These are phyloP conservation scores for Tyria jacobaeae DNA, from an alignment of 2,888 invertebrate genomes.

Conservation along the genomic window DNA sequence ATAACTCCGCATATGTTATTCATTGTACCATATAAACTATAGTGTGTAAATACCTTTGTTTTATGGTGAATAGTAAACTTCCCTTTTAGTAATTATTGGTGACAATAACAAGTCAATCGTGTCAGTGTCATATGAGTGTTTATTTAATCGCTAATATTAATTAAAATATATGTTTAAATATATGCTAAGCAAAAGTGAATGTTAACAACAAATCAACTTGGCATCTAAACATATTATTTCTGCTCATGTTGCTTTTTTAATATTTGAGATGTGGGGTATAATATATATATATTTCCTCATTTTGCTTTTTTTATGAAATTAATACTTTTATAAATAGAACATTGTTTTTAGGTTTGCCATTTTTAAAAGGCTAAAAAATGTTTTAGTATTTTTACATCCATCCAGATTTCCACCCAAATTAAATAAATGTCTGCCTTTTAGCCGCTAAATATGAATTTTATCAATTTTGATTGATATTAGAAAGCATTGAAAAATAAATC, in stretches of 20 bases:
- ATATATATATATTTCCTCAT: slow-evolving; percentile 7
- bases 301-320: not conserved
- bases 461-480: too few relatives aligned
- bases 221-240: slow-evolving; percentile 55
- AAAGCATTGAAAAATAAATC: not conserved
- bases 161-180: slow-evolving; percentile 53
- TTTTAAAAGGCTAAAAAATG: not conserved
- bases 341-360: not conserved
- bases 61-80: slow-evolving; percentile 32
- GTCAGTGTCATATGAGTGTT: slow-evolving; percentile 72
- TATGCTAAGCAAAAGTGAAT: slow-evolving; percentile 55
- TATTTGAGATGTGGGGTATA: not conserved
- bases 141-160: slow-evolving; percentile 52
- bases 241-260: slow-evolving; percentile 34
- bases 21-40: slow-evolving; percentile 44
- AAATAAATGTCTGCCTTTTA: not conserved
- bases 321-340: not conserved
- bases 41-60: slow-evolving; percentile 63
- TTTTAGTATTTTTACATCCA: not conserved
- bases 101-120: slow-evolving; percentile 73
- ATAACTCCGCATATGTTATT: slow-evolving; percentile 21
- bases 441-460: not conserved
- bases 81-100: slow-evolving; percentile 47
- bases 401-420: not conserved
- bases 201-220: slow-evolving; percentile 50